phyloP scores from a whole-genome alignment of 1,140 invertebrate genomes.

The Pemphigus obesinymphae region DNA sequence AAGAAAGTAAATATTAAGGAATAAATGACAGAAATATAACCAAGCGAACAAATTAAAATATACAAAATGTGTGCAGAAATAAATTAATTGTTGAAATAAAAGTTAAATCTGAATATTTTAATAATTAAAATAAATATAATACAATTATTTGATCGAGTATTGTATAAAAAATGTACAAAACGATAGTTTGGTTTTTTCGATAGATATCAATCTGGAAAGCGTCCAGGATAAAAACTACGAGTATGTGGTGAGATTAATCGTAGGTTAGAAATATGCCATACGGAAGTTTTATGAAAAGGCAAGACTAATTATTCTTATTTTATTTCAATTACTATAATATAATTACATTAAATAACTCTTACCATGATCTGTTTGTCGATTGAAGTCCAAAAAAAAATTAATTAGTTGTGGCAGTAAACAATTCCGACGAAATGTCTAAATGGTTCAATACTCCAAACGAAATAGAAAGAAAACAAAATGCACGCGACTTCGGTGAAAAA shows the following conservation, averaged over 20 bases:
- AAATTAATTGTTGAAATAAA: too few relatives aligned
- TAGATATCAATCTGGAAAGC: neutral
- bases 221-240: neutral
- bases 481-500: constrained; percentile 1
- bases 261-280: neutral
- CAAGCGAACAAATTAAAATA: too few relatives aligned
- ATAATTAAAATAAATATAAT: too few relatives aligned
- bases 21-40: too few relatives aligned
- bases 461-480: neutral
- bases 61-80: too few relatives aligned
- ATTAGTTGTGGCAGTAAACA: neutral
- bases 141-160: too few relatives aligned
- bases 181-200: too few relatives aligned
- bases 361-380: neutral
- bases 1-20: too few relatives aligned
- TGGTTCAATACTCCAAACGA: neutral
- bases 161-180: too few relatives aligned
- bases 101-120: too few relatives aligned
- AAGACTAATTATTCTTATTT: neutral
- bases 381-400: neutral
- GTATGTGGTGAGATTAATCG: neutral
- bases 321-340: neutral
- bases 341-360: neutral
- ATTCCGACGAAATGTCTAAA: neutral
- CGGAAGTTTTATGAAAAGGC: neutral